Evolutionary conservation across 2,113 vertebrate genomes (phyloP).

Genomic region (Dolichotis patagonum): DNA sequence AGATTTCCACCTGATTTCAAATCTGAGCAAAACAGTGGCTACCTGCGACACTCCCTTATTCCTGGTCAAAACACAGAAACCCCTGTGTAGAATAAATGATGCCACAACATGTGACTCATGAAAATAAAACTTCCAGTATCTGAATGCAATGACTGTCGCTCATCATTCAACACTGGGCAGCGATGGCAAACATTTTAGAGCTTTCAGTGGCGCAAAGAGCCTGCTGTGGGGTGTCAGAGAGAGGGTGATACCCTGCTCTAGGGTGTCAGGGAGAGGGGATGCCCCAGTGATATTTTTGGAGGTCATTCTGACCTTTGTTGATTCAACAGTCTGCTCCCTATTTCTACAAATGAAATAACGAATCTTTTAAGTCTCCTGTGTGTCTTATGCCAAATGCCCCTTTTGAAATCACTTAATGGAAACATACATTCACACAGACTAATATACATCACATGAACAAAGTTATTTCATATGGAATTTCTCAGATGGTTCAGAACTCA

Average conservation of each 20-base stretch:
- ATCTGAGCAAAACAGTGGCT: not conserved
- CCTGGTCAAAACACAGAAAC: not conserved
- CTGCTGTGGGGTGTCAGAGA: not conserved
- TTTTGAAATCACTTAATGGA: conserved; percentile 1
- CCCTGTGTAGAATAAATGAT: conserved; percentile 3
- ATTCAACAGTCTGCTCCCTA: not conserved
- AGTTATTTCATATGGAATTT: not conserved
- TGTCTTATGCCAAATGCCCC: not conserved
- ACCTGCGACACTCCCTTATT: not conserved
- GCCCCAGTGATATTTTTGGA: not conserved
- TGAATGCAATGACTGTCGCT: not conserved
- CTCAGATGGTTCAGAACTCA: not conserved
- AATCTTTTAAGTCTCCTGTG: not conserved
- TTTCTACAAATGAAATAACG: not conserved
- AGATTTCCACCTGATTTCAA: not conserved
- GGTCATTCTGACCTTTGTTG: not conserved
- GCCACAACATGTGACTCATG: not conserved
- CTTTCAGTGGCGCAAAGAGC: not conserved
- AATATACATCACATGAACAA: not conserved
- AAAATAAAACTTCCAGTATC: not conserved
- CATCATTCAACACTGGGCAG: not conserved
- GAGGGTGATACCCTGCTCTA: not conserved
- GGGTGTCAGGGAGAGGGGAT: fast-evolving
- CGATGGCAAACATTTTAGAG: not conserved
- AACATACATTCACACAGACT: not conserved